Base-by-base conservation (phyloP, 2,113 vertebrate genomes). In the Rhinogobius similis region DNA sequence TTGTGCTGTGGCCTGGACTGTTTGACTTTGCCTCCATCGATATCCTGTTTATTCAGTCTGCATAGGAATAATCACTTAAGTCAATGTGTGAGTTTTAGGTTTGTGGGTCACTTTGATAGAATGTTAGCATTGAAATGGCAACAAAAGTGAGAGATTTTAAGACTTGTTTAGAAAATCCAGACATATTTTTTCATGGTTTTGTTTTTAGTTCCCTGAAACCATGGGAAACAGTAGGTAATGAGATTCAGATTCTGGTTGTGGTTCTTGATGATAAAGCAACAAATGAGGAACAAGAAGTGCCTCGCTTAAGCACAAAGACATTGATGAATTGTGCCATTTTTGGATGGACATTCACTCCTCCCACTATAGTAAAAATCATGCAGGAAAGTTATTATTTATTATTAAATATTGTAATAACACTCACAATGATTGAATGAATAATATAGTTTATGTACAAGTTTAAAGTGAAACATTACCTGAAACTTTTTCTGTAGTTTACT, bases 1-100 rank as follows among this genome's bases (percentile, higher is more conserved):
- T 79, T 69, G 39, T 82, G 66, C 83, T 67, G 76, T 73, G 76
- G 77, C 75, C 64, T 72, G 21, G 68, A 68, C 65, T 88, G 81
- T 91, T 89, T 87, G 81, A 66, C 76, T 87, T 85, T 72, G 77
- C 75, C 76, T 32, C 68, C 78, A 82, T 86, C 50, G 13, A 86
- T 91, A 90, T 89, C 87, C 88, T 88, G 86, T 91, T 90, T 91
- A 86, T 88, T 90, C 90, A 90, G 88, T 89, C 83, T 78, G 75
- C 81, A 79, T 78, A 65, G 78, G 71, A 86, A 83, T 88, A 91
- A 91, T 86, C 87, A 84, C 86, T 87, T 86, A 21, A 58, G 85
- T 84, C 86, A 90, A 91, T 84, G 82, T 70, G 78, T 29, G 38
- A 76, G 82, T 87, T 88, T 67, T 86, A 85, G 86, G 85, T 87